These are phyloP conservation scores for Amphipyra tragopoginis DNA, from an alignment of 2,888 invertebrate species.

Conservation along the genomic window DNA sequence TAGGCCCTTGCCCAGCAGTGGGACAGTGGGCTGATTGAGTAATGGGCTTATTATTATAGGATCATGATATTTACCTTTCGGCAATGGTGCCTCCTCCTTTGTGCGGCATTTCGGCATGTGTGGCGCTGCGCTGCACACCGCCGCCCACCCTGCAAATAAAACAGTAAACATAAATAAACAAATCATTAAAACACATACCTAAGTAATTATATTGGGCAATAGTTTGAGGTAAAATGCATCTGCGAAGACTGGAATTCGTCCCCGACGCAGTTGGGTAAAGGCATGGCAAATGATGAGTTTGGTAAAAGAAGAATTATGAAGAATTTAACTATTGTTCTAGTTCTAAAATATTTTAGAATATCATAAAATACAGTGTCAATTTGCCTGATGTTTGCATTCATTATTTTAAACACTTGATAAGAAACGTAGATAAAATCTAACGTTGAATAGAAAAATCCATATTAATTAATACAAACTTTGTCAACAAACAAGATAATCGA, in stretches of 20 bases:
- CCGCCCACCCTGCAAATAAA: constrained; percentile 80
- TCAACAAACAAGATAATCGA: background rate
- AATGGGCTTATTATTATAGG: too few species aligned
- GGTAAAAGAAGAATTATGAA: too few species aligned
- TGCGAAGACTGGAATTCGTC: too few species aligned
- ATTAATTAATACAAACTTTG: background rate
- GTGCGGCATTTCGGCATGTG: constrained; percentile 88
- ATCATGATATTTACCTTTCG: constrained; percentile 84
- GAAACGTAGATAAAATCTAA: background rate
- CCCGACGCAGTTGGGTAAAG: too few species aligned
- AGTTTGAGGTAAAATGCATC: too few species aligned
- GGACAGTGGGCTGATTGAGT: background rate
- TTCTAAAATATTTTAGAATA: too few species aligned
- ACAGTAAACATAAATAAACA: constrained; percentile 28
- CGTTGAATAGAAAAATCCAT: background rate
- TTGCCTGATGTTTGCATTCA: too few species aligned
- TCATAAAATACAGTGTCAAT: too few species aligned
- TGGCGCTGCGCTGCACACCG: constrained; percentile 87
- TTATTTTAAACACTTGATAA: background rate
- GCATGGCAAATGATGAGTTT: too few species aligned
- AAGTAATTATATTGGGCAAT: too few species aligned
- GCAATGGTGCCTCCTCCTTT: constrained; percentile 89
- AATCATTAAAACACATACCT: background rate
- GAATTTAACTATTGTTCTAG: too few species aligned
- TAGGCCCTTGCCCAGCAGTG: too few species aligned